A percentile compares a stretch with the other conserved stretches of the same genome.
phyloP scores from a whole-genome alignment of 2,888 invertebrate genomes.

The Ormyrus pomaceus region DNA sequence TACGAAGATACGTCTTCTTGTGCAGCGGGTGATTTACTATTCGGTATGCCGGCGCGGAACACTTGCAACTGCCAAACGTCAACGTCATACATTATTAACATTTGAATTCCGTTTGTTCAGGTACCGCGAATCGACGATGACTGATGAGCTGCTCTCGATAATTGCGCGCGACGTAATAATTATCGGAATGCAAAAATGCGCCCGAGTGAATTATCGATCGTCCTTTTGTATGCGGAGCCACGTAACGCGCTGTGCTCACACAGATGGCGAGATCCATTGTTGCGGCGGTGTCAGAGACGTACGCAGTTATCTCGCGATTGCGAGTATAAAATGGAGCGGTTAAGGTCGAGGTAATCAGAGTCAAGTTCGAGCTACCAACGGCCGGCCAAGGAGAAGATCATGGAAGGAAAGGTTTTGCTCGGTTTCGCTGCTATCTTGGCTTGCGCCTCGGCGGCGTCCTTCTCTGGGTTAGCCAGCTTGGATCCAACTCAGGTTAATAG shows the following conservation, averaged over 20 bases:
- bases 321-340: slow-evolving; percentile 41
- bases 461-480: slow-evolving; percentile 58
- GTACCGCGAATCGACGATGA: not conserved
- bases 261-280: slow-evolving; percentile 58
- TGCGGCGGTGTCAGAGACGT: not conserved
- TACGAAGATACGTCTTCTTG: too few relatives aligned
- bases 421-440: slow-evolving; percentile 59
- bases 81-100: not conserved
- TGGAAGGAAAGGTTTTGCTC: slow-evolving; percentile 37
- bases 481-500: slow-evolving; percentile 37
- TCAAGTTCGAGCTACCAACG: slow-evolving; percentile 40
- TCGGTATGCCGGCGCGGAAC: too few relatives aligned
- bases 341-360: slow-evolving; percentile 49
- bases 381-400: not conserved
- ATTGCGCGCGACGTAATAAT: slow-evolving; percentile 5
- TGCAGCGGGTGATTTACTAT: too few relatives aligned
- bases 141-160: slow-evolving; percentile 1
- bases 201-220: slow-evolving; percentile 29
- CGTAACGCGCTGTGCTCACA: slow-evolving; percentile 41
- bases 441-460: slow-evolving; percentile 59
- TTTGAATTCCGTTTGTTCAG: not conserved
- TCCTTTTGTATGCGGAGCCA: not conserved
- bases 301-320: not conserved
- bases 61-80: too few relatives aligned
- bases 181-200: slow-evolving; percentile 4